Percentiles rank a stretch among this genome's conserved stretches.
These are phyloP conservation scores for Lepidurus couesii DNA, from an alignment of 1,140 invertebrate species.

Conservation along the genomic window DNA sequence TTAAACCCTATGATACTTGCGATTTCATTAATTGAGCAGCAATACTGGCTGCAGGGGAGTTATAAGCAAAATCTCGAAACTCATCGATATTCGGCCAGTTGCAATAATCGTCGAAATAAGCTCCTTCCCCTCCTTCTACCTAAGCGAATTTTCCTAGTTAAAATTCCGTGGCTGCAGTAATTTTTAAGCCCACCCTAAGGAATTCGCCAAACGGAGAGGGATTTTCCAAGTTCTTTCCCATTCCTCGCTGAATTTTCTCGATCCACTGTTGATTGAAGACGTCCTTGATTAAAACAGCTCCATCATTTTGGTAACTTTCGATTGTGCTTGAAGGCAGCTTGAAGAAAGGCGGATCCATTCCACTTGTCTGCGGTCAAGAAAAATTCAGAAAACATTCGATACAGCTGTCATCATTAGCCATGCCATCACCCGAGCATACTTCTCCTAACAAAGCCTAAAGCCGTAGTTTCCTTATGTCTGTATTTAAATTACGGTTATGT, in stretches of 20 bases:
- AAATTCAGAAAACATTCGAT: not conserved
- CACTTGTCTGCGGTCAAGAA: not conserved
- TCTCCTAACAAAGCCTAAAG: not conserved
- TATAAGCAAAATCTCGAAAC: constrained; percentile 39
- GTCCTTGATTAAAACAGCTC: not conserved
- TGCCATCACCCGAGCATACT: not conserved
- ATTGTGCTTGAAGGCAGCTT: not conserved
- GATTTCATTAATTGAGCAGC: constrained; percentile 26
- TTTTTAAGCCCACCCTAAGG: not conserved
- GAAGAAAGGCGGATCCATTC: not conserved
- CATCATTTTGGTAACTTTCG: not conserved
- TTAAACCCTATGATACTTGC: not conserved
- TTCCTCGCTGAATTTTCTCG: not conserved
- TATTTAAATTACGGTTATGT: not conserved
- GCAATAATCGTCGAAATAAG: constrained; percentile 43
- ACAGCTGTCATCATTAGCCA: not conserved
- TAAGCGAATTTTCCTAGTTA: not conserved
- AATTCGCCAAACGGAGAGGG: not conserved
- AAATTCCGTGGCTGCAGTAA: too few species aligned
- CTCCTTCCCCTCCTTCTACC: constrained; percentile 33
- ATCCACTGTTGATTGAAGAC: not conserved
- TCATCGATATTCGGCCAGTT: constrained; percentile 41
- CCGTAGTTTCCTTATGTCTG: not conserved
- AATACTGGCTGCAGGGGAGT: constrained; percentile 41
- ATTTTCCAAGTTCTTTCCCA: not conserved